Base-by-base conservation (phyloP, 1,140 invertebrate species). In the Ceratina calcarata region DNA sequence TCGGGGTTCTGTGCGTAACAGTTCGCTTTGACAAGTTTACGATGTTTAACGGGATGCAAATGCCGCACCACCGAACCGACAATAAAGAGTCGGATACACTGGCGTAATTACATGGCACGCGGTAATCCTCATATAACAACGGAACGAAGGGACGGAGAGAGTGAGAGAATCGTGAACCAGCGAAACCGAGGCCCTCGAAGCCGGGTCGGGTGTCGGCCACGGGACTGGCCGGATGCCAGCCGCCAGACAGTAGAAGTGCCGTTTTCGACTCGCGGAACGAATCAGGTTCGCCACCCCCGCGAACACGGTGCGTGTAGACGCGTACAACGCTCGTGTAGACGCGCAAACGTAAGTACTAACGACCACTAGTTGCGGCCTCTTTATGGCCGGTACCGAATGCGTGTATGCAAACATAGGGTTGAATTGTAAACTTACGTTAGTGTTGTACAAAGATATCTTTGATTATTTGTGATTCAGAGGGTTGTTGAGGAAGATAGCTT, bases 21-120 rank as follows among this genome's bases (percentile, higher is more conserved):
- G 74, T 57, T 49, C 75, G 45, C 77, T 80, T 72, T 85, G 83
- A 87, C 82, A 82, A 87, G 73, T 87, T 87, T 87, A 87, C 87
- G 84, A 78, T 81, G 71, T 82, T 85, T 87, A 87, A 87, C 86
- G 76, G 83, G 83, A 86, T 85, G 86, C 84, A 84, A 86, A 87
- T 78, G 81, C 68, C 45, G 85, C 78, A 60, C 70, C 68, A 58
- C 66, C 70, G 51, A 69, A 53, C 61, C 69, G 66, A 72, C 87
- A 76, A 87, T 87, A 89, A 88, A 89, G 86, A 88, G 72, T 81
- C 20, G 67, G 83, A 76, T 88, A 81, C 83, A 86, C 71, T 64
- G 67, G 70, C 78, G 81, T 87, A 87, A 89, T 89, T 89, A 83
- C 87, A 87, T 51, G 73, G 68, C 75, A 73, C 76, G 72, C 83